Percentiles rank a stretch among this genome's conserved stretches.
Evolutionary conservation across 2,797 vertebrate genomes (phyloP).

Genomic region (Rachycentron canadum): DNA sequence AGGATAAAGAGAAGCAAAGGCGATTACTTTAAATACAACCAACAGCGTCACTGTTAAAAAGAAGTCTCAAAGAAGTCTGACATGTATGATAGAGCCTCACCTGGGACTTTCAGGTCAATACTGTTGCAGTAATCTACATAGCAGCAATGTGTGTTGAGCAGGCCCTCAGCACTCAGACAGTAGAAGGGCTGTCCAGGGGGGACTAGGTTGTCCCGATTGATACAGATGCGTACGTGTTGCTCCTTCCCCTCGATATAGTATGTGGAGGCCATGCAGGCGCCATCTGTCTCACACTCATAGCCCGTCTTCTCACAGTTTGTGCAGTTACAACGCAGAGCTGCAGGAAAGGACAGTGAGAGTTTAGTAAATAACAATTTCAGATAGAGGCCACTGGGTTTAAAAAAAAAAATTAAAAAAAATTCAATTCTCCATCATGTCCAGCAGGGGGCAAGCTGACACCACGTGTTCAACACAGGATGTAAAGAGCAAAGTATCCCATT

Average conservation of each 20-base stretch:
- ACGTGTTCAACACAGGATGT: conserved; percentile 13
- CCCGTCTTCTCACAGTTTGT: conserved; percentile 93
- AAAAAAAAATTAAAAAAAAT: accelerated
- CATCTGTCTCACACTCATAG: conserved; percentile 95
- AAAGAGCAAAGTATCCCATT: conserved; percentile 23
- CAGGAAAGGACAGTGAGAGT: not conserved
- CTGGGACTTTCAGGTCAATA: conserved; percentile 92
- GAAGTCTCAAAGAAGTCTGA: no score
- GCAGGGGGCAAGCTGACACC: conserved; percentile 64
- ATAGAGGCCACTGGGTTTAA: not conserved
- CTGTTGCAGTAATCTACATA: conserved; percentile 97
- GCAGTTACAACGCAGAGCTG: conserved; percentile 92
- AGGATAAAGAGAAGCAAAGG: not conserved
- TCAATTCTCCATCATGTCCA: conserved; percentile 41
- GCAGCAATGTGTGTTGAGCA: conserved; percentile 97
- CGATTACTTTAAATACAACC: not conserved
- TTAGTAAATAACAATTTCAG: conserved; percentile 7
- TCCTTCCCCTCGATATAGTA: conserved; percentile 90
- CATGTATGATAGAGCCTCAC: conserved; percentile 79
- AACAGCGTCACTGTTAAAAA: not conserved
- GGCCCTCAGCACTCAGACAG: conserved; percentile 93
- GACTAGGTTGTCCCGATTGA: conserved; percentile 88
- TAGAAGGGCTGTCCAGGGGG: conserved; percentile 96
- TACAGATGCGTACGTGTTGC: conserved; percentile 93
- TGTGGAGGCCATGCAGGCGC: conserved; percentile 97